These are phyloP conservation scores for Drosophila pachea DNA, from an alignment of 1,140 invertebrate genomes.

Conservation along the genomic window DNA sequence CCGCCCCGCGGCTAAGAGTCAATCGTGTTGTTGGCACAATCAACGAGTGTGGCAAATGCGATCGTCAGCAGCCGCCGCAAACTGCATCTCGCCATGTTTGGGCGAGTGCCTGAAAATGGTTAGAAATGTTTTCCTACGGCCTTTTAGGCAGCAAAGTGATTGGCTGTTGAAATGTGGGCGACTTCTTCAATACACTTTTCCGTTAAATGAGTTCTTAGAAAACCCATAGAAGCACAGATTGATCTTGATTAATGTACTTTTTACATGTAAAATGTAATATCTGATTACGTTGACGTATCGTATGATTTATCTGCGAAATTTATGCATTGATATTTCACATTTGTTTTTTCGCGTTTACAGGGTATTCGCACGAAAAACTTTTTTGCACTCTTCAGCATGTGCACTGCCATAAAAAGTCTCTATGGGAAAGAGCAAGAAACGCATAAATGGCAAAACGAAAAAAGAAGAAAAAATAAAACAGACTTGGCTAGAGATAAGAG, in stretches of 20 bases:
- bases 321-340: neutral
- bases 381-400: conserved; percentile 6
- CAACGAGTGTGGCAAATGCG: conserved; percentile 28
- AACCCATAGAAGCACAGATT: too few species aligned
- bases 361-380: neutral
- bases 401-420: conserved; percentile 30
- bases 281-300: too few species aligned
- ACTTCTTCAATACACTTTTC: neutral
- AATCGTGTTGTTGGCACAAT: conserved; percentile 48
- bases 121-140: conserved; percentile 54
- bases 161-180: conserved; percentile 10
- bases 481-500: conserved; percentile 12
- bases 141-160: conserved; percentile 49
- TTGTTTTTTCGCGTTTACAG: neutral
- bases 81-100: conserved; percentile 51
- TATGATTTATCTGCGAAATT: neutral
- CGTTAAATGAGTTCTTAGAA: too few species aligned
- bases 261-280: too few species aligned
- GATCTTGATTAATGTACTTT: too few species aligned
- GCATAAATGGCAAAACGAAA: conserved; percentile 10
- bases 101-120: conserved; percentile 47
- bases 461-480: conserved; percentile 24
- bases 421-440: conserved; percentile 1
- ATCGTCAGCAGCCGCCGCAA: conserved; percentile 15
- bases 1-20: conserved; percentile 58